Base-by-base conservation (phyloP, 2,888 invertebrate genomes). In the Archips xylosteana region DNA sequence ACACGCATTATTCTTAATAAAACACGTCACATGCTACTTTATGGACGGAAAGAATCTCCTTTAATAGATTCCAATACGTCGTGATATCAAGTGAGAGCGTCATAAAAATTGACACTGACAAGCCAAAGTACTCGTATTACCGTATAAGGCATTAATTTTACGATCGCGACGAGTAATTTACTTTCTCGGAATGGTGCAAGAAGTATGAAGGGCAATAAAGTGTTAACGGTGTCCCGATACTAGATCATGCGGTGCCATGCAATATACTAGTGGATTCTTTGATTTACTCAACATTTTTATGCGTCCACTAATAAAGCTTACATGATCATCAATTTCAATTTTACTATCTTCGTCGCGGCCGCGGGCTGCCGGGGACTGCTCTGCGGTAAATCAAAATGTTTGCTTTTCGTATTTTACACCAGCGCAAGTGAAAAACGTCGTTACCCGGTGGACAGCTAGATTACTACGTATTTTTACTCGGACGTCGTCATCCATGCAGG, bases 301-400 rank as follows among this genome's bases (percentile, higher is more conserved):
- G 86, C 82, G 80, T 82, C 86, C 76, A 82, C 89, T 90, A 90
- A 91, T 92, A 92, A 94, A 90, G 85, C 91, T 89, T 89, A 92
- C 91, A 89, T 87, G 89, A 89, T 87, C 91, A 90, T 92, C 89
- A 92, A 92, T 93, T 92, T 90, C 86, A 89, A 89, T 91, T 93
- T 92, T 89, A 92, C 84, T 89, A 85, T 87, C 83, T 79, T 77
- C 79, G 81, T 79, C 78, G 76, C 80, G 78, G 83, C 86, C 87
- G 75, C 79, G 77, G 86, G 90, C 91, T 88, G 86, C 88, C 75
- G 86, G 81, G 78, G 61, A 61, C 71, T 49, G 74, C 80, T 77
- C 67, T 78, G 75, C 84, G 81, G 89, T 93, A 92, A 92, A 92
- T 93, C 91, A 88, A 87, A 85, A 80, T 75, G 75, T 84, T 83